Percentiles rank a stretch among this genome's conserved stretches.
phyloP scores from a whole-genome alignment of 1,140 invertebrate genomes.

The Monomorium pharaonis region DNA sequence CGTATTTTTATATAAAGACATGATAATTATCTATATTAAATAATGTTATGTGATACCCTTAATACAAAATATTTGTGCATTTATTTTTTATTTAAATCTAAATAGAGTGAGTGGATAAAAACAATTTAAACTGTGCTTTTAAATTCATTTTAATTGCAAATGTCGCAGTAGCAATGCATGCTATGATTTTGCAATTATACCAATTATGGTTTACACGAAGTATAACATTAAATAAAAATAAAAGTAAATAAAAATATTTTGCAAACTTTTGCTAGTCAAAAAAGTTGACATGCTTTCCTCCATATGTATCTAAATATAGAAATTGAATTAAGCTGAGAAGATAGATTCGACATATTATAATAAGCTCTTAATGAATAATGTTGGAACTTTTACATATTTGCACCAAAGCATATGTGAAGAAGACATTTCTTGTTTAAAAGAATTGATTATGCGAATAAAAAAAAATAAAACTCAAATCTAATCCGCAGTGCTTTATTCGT shows the following conservation, averaged over 20 bases:
- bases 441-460: background rate
- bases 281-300: background rate
- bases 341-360: background rate
- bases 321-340: background rate
- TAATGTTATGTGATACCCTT: background rate
- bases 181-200: background rate
- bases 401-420: background rate
- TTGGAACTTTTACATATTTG: background rate
- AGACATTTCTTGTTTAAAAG: background rate
- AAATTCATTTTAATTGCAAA: background rate
- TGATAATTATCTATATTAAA: background rate
- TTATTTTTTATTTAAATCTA: background rate
- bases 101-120: background rate
- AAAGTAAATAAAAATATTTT: background rate
- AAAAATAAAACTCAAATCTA: background rate
- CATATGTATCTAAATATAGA: background rate
- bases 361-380: background rate
- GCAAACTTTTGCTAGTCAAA: background rate
- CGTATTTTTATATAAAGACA: background rate
- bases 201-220: background rate
- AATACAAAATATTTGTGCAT: background rate
- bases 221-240: background rate
- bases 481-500: background rate
- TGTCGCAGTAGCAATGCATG: background rate
- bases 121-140: background rate